phyloP scores from a whole-genome alignment of 2,113 vertebrate species.

The Nestor notabilis region DNA sequence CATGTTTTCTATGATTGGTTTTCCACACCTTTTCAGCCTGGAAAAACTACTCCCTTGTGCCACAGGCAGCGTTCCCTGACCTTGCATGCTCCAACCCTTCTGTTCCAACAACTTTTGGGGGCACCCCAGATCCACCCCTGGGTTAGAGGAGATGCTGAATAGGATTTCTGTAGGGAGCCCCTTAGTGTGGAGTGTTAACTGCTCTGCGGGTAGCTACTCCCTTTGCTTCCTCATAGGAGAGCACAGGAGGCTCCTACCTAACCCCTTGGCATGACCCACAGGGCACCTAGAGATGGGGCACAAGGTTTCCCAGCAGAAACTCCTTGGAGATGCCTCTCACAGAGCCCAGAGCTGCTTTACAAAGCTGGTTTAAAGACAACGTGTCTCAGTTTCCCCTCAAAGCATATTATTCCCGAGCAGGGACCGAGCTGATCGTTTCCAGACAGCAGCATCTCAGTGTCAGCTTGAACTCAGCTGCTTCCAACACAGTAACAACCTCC shows the following conservation, averaged over 20 bases:
- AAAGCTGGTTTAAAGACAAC: background rate
- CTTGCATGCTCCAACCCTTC: background rate
- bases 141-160: background rate
- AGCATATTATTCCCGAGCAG: background rate
- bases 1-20: background rate
- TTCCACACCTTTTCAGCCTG: background rate
- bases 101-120: background rate
- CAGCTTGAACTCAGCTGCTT: rapidly evolving
- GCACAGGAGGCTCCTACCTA: rapidly evolving
- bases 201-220: background rate
- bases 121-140: background rate
- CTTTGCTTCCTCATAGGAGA: background rate
- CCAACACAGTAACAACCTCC: background rate
- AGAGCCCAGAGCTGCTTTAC: background rate
- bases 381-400: background rate
- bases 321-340: rapidly evolving
- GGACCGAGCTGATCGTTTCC: rapidly evolving
- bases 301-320: background rate
- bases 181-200: background rate
- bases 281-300: background rate
- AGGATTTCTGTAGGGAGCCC: background rate
- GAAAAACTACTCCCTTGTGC: background rate
- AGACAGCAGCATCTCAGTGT: background rate
- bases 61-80: background rate
- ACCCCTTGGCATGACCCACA: background rate